Evolutionary conservation across 2,113 vertebrate genomes (phyloP), one percentile per base, ranked within the genome.

Genomic region (Pyrgilauda ruficollis): DNA sequence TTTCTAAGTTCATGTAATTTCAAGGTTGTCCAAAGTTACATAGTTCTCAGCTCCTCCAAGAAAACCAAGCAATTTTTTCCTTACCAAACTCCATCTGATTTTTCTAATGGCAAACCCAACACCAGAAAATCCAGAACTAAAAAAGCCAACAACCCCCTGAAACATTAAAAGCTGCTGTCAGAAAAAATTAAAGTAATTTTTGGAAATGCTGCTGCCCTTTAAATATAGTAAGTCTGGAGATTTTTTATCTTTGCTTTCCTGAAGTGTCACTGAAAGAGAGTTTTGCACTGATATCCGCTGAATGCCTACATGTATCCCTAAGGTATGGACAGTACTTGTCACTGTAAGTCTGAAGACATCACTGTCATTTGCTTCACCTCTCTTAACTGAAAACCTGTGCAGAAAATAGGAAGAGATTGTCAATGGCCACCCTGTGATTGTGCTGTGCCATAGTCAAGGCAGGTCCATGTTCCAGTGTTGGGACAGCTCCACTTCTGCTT

Each of bases 391-490:
- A 53, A 85, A 56, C 16, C 6, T 52, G 11, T 69, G 81, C 24
- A 49, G 68, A 78, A 79, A 75, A 41, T 15, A 13, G 4, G 2
- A 35, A 7, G 31, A 43, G 7, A 15, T 52, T 44, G 33, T 49
- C 46, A 27, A 1, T 62, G 14, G 13, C 24, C 10, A 1, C 3
- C 23, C 16, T 43, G 3, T 27, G 21, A 12, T 41, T 6, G 2
- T 53, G 14, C 33, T 4, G 4, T 39, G 31, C 56, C 7, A 2
- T 31, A 19, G 28, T 31, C 11, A 24, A 0, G 5, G 22, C 7
- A 10, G n/a, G 13, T 37, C 9, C 0, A 0, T 24, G 10, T 72
- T n/a, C 20, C 18, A 0, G 0, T 47, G 27, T 39, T 67, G 30
- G 30, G 33, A 23, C 28, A 64, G 23, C 17, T 84, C 13, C 10